These are phyloP conservation scores for Sycophaga agraensis DNA, from an alignment of 1,140 invertebrate species.

Conservation along the genomic window DNA sequence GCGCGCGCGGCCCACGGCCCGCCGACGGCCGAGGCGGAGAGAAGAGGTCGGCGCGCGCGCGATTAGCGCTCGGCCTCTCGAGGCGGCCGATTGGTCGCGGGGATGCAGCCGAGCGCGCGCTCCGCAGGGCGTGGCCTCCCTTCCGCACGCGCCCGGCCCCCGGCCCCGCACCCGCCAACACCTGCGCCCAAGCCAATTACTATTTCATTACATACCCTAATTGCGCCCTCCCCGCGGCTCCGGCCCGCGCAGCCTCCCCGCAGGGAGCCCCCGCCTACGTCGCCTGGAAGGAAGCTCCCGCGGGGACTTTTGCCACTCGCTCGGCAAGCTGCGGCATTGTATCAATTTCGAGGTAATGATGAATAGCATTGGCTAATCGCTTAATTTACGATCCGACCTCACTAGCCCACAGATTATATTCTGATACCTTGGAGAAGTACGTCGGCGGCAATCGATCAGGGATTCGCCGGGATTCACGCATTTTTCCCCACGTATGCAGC, in stretches of 20 bases:
- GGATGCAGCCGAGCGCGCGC: constrained; percentile 8
- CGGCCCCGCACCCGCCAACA: too few species aligned
- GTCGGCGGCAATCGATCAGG: too few species aligned
- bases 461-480: too few species aligned
- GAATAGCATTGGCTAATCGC: constrained; percentile 3
- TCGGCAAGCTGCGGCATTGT: background rate
- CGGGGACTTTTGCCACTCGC: background rate
- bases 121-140: constrained; percentile 46
- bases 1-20: background rate
- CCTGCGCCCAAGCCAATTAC: constrained; percentile 52
- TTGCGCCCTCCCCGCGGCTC: constrained; percentile 38
- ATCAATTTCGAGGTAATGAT: background rate
- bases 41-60: constrained; percentile 21
- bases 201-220: constrained; percentile 54
- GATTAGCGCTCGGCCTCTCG: too few species aligned
- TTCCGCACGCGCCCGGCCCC: too few species aligned
- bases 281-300: background rate
- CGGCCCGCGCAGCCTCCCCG: too few species aligned
- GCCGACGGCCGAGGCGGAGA: background rate
- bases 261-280: too few species aligned
- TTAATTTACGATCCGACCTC: background rate
- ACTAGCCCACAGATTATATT: too few species aligned
- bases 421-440: too few species aligned
- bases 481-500: too few species aligned
- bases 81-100: constrained; percentile 52